Percentiles rank a stretch among this genome's conserved stretches.
These are phyloP conservation scores for Phenganax stokvisi DNA, from an alignment of 92 coral and sea anemone species.

Conservation along the genomic window DNA sequence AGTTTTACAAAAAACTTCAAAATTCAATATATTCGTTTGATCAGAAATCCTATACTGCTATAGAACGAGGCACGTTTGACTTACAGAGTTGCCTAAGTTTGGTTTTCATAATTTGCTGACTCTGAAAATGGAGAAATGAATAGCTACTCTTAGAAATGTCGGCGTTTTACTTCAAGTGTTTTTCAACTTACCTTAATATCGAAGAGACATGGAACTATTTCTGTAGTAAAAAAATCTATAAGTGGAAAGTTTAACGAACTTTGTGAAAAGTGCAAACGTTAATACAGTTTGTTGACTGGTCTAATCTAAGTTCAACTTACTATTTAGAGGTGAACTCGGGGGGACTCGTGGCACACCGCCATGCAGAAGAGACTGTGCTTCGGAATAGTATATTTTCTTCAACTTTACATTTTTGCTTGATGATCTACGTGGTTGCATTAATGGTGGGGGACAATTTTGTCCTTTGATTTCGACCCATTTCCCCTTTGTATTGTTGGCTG, in stretches of 20 bases:
- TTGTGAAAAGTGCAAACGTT: background rate
- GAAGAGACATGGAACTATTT: constrained; percentile 73
- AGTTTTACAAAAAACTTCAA: background rate
- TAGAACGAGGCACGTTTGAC: background rate
- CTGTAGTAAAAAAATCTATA: constrained; percentile 59
- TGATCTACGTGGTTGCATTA: constrained; percentile 23
- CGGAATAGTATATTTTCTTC: constrained; percentile 75
- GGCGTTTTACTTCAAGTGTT: background rate
- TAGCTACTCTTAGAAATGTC: background rate
- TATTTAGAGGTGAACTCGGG: constrained; percentile 75
- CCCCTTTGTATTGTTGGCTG: background rate
- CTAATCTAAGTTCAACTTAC: constrained; percentile 18
- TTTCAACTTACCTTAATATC: constrained; percentile 69
- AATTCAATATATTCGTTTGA: background rate
- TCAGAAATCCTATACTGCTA: background rate
- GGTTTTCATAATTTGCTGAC: constrained; percentile 81
- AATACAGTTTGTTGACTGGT: background rate
- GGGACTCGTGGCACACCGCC: constrained; percentile 90
- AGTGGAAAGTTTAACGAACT: background rate
- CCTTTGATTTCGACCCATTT: constrained; percentile 4
- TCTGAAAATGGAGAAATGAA: constrained; percentile 46
- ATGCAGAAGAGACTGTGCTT: constrained; percentile 66
- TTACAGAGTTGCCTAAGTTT: constrained; percentile 71
- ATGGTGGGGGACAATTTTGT: constrained; percentile 44
- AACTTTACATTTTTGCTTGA: constrained; percentile 45